Evolutionary conservation across 2,113 vertebrate genomes (phyloP), one percentile per base, ranked within the genome.

Genomic region (Motacilla alba): DNA sequence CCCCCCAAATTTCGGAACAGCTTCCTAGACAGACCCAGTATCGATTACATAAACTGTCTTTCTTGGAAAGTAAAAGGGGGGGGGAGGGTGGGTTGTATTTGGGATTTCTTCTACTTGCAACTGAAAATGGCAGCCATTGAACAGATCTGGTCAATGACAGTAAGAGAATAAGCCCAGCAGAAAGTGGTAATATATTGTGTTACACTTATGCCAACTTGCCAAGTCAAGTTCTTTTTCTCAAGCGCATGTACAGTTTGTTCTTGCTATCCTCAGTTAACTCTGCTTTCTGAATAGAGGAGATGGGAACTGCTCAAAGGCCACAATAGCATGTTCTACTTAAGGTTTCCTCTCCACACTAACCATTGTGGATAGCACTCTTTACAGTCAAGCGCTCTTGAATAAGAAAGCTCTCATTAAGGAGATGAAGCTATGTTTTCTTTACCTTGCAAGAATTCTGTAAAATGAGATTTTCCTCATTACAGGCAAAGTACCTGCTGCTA

Each of bases 121-220:
- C 94, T 24, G 56, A 96, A 95, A 97, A 75, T 62, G 96, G 95
- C 96, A 97, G 93, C 96, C 93, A 53, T 84, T 96, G 95, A 97
- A 96, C 96, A 96, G 94, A 95, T 95, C 93, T 96, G 94, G 94
- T 96, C 97, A 97, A 95, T 94, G 95, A 95, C 96, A 97, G 90
- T 96, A 94, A 85, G 90, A 97, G 96, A 97, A 97, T 96, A 91
- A 96, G 91, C 89, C 95, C 87, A 83, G 96, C 89, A 95, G 96
- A 97, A 97, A 97, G 95, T 95, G 94, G 91, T 93, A 95, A 97
- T 97, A 96, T 96, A 97, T 97, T 97, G 96, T 94, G 96, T 87
- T 95, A 94, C 95, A 86, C 93, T 97, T 89, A 96, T 80, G 96
- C 95, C 94, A 96, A 96, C 95, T 95, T 97, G 97, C 97, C 97